Percentiles rank a stretch among this genome's conserved stretches.
These are phyloP conservation scores for Chironomus riparius DNA, from an alignment of 2,888 invertebrate species.

Conservation along the genomic window DNA sequence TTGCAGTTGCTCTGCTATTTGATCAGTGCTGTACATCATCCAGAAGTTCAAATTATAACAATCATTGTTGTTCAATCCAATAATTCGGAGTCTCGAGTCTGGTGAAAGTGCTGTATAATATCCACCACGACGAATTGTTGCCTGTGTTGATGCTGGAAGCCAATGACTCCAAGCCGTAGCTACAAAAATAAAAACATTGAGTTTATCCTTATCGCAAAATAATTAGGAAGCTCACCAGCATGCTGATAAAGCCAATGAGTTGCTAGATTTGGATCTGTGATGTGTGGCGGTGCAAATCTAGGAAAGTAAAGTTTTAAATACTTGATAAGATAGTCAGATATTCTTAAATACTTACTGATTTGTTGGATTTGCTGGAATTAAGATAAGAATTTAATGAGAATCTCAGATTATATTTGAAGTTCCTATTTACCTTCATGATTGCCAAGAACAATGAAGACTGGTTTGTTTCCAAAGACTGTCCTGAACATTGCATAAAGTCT, in stretches of 20 bases:
- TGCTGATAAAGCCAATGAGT: neutral
- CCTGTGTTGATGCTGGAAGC: conserved; percentile 52
- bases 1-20: conserved; percentile 53
- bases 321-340: neutral
- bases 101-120: conserved; percentile 58
- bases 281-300: neutral
- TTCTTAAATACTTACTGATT: neutral
- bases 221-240: neutral
- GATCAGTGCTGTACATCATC: conserved; percentile 59
- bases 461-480: conserved; percentile 50
- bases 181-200: neutral
- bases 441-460: conserved; percentile 61
- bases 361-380: neutral
- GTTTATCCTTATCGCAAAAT: neutral
- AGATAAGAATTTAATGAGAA: neutral
- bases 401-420: neutral
- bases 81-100: conserved; percentile 57
- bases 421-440: conserved; percentile 61
- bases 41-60: conserved; percentile 45
- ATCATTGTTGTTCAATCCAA: conserved; percentile 55
- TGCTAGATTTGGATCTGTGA: neutral
- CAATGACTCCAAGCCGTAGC: conserved; percentile 42
- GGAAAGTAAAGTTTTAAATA: neutral
- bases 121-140: conserved; percentile 57
- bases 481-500: conserved; percentile 47